Base-by-base conservation (phyloP, 2,888 invertebrate species). In the Phasia obesa region DNA sequence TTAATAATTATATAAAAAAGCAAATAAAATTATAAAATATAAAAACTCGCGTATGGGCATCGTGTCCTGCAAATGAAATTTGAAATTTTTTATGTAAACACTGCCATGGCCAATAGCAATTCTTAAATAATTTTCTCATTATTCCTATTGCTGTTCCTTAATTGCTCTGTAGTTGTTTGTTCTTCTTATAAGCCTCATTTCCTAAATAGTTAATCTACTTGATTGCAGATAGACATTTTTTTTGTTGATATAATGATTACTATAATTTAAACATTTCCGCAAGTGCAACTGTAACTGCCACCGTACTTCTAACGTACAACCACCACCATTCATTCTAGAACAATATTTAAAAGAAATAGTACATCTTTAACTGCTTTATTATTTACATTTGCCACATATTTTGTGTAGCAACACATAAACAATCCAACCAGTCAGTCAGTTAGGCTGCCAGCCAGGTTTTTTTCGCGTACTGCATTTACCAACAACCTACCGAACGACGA, bases 251-350 rank as follows among this genome's bases (percentile, higher is more conserved):
- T 67, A 79, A 79, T 79, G 81, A 85, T 85, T 81, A 77, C 78
- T 59, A 76, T 84, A 83, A 84, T 85, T 83, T 80, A 82, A 77
- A 74, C 74, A 65, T 86, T 86, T 88, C 88, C 87, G 85, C 87
- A 88, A 89, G 87, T 88, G 89, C 88, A 89, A 88, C 88, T 89
- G 89, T 87, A 88, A 89, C 87, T 89, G 90, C 88, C 89, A 89
- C 89, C 78, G 81, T 35, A 62, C 31, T 47, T 31, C 5, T 35
- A 11, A 44, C 27, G 55, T 38, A 25, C 51, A 69, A 42, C 19
- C n/a, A 23, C 38, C 13, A 49, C n/a, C 49, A 62, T 69, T 25
- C 57, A 64, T 51, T 51, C 27, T 42, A 44, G 21, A n/a, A 21
- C 44, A 31, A 13, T 19, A 67, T 67, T 65, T 59, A 57, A 79